Conservation (phyloP, 2,797 vertebrate genomes). For the Clarias platycephalus region DNA sequence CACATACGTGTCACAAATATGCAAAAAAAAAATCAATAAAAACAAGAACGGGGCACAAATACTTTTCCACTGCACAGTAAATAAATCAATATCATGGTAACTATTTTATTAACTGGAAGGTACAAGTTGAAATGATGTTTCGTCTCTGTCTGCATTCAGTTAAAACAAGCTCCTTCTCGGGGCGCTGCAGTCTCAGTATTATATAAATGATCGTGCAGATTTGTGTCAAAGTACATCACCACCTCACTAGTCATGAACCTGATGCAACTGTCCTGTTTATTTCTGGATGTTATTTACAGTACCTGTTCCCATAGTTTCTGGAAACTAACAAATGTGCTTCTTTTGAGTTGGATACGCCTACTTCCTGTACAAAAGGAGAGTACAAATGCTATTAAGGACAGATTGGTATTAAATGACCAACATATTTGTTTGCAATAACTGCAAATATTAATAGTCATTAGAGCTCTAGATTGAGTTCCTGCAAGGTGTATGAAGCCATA, state of each 20-base stretch:
- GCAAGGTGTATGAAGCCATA: not conserved
- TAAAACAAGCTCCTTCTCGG: not conserved
- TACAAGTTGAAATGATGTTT: not conserved
- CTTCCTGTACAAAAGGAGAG: not conserved
- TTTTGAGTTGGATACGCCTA: too few species aligned
- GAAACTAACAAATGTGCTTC: not conserved
- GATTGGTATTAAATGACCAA: not conserved
- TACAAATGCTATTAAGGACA: not conserved
- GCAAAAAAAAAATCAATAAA: too few species aligned
- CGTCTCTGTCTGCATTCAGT: not conserved
- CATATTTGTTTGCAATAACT: not conserved
- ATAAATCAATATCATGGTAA: not conserved
- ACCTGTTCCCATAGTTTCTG: not conserved
- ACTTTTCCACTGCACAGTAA: too few species aligned
- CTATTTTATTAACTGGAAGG: not conserved
- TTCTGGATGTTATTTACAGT: conserved; percentile 7
- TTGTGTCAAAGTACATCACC: not conserved
- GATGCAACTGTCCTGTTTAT: not conserved
- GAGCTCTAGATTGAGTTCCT: not conserved
- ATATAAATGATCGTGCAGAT: not conserved
- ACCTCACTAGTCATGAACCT: not conserved
- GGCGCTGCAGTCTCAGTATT: not conserved
- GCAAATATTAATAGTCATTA: not conserved
- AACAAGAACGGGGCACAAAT: too few species aligned
- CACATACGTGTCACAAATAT: too few species aligned